Conservation (phyloP, 2,797 vertebrate species). For the Hipposideros larvatus region DNA sequence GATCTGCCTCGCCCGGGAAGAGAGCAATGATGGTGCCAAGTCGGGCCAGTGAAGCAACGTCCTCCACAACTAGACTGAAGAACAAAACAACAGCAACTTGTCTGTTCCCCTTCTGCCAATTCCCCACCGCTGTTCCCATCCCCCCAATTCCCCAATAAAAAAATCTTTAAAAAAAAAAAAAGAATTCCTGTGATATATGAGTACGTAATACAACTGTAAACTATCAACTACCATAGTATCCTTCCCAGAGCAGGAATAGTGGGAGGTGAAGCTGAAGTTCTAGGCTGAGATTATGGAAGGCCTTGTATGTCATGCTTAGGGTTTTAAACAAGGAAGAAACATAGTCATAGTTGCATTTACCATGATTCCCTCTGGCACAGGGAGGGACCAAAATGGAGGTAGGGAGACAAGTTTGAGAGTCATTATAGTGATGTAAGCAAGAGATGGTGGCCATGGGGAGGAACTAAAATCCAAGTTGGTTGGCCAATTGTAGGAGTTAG, state of each 20-base stretch:
- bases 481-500: background rate
- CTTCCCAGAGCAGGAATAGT: background rate
- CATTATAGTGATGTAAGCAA: background rate
- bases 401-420: background rate
- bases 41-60: too few relatives aligned
- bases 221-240: background rate
- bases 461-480: background rate
- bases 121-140: too few relatives aligned
- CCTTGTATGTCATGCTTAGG: background rate
- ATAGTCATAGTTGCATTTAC: background rate
- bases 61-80: too few relatives aligned
- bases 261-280: background rate
- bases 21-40: too few relatives aligned
- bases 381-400: background rate
- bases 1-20: too few relatives aligned
- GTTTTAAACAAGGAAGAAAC: slow-evolving; percentile 37
- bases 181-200: background rate
- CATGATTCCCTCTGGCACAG: background rate
- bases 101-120: too few relatives aligned
- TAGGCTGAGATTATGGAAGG: background rate
- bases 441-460: background rate
- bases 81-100: too few relatives aligned
- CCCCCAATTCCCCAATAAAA: too few relatives aligned
- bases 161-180: background rate
- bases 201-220: background rate